Evolutionary conservation across 2,113 vertebrate species (phyloP), one percentile per base, ranked within the genome.

Genomic region (Takifugu bimaculatus): DNA sequence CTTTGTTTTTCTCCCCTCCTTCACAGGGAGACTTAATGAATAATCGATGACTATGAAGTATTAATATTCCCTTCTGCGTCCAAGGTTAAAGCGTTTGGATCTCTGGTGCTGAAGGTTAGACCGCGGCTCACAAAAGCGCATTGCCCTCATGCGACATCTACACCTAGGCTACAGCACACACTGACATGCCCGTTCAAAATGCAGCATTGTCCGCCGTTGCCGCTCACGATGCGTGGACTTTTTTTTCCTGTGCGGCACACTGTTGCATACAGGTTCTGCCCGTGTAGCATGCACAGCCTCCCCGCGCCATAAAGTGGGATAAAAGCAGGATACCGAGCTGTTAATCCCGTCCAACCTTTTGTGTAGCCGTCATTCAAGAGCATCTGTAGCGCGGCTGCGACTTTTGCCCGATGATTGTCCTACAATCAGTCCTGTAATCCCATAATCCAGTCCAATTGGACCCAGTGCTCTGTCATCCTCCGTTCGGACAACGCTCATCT

Each of bases 131-230:
- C 80, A 84, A 81, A 88, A 86, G 88, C 86, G 86, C 86, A 88
- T 86, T 85, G 88, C 86, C 88, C 88, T 78, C 85, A 84, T 87
- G 88, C 88, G 88, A 89, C 88, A 88, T 87, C 83, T 82, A 83
- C 83, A 85, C 83, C 86, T 85, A 68, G 80, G 79, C 83, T 87
- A 84, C 82, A 57, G 82, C 79, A 75, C 62, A 78, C 14, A 71
- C 83, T 76, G 81, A 86, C 80, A 83, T 80, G 80, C 76, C 74
- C 80, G 69, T 76, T 80, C 61, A 79, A 80, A 85, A 85, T 84
- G 87, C 87, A 87, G 79, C 87, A 87, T 78, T 74, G 77, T 74
- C 75, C 81, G 78, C 65, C 74, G 77, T 81, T 78, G 73, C 83
- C 79, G 69, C 84, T 82, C 79, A 82, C 82, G 52, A 65, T 75